Base-by-base conservation (phyloP, 2,888 invertebrate genomes). In the Drosophila subquinaria region DNA sequence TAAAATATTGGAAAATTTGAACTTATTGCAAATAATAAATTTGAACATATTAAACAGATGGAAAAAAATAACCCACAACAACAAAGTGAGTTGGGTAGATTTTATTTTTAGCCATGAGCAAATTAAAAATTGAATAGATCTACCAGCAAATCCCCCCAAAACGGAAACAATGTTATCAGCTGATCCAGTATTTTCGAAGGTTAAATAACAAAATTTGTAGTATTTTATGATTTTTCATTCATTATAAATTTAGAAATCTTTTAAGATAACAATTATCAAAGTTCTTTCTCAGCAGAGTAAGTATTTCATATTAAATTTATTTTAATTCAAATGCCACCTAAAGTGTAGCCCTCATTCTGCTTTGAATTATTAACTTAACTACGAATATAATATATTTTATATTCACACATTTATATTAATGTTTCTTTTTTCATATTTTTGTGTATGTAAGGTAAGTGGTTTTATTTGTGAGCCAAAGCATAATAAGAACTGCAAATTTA, bases 401-500 rank as follows among this genome's bases (percentile, higher is more conserved):
- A 17, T 27, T 6, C 15, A 15, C 23, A 11, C 27, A 15, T 43
- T 20, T 4, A 2, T 20, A 10, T 17, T 15, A 15, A 30, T 30
- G n/a, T 30, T 3, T 13, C 1, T 47, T 10, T 30, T 30, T 30
- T 8, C 30, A 30, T 36, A 23, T 38, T 38, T 36, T 20, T 52
- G 10, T 17, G 52, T 6, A 27, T 30, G 11, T 53, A 15, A 40
- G 5, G 3, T 47, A n/a, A 47, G 17, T n/a, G 36, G 36, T 30
- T 40, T 42, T 48, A 56, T 45, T 42, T 27, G 38, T 53, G 47
- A 35, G 11, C 36, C 38, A 38, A 51, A 64, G 23, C 57, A 65
- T 60, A 76, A 56, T 63, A 65, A 66, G 63, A 74, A 75, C 55
- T 66, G 40, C 70, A 60, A 70, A 66, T 69, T 66, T 62, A 56